A percentile compares a stretch with the other conserved stretches of the same genome.
Conservation (phyloP, 2,888 invertebrate genomes). For the Drymonia ruficornis region DNA sequence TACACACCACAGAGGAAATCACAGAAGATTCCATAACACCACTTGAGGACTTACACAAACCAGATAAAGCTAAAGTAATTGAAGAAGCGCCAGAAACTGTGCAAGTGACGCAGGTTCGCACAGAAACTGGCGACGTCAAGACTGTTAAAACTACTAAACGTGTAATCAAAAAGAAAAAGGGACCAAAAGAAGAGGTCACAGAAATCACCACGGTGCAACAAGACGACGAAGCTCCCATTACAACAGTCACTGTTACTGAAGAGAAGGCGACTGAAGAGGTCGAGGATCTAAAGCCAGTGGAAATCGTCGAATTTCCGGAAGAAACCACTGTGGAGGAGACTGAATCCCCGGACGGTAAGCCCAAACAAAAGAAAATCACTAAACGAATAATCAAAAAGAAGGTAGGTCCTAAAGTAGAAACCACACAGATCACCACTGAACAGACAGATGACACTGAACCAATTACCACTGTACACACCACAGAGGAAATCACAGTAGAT, state of each 20-base stretch:
- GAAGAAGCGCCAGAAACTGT: slow-evolving; percentile 34
- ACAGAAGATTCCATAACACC: slow-evolving; percentile 44
- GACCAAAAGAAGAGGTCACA: slow-evolving; percentile 30
- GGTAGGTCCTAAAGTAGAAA: slow-evolving; percentile 46
- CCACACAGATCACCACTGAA: slow-evolving; percentile 32
- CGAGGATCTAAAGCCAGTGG: slow-evolving; percentile 25
- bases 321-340: slow-evolving; percentile 55
- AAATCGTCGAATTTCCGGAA: slow-evolving; percentile 40
- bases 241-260: slow-evolving; percentile 12
- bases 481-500: slow-evolving; percentile 34
- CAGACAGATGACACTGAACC: slow-evolving; percentile 40
- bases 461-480: slow-evolving; percentile 46
- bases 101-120: slow-evolving; percentile 24
- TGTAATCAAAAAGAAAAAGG: slow-evolving; percentile 40
- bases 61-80: slow-evolving; percentile 40
- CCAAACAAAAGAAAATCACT: slow-evolving; percentile 50
- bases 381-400: slow-evolving; percentile 53
- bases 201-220: slow-evolving; percentile 26
- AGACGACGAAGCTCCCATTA: slow-evolving; percentile 25
- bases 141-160: slow-evolving; percentile 48
- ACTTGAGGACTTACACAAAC: slow-evolving; percentile 21
- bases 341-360: slow-evolving; percentile 40
- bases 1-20: slow-evolving; percentile 37
- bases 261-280: slow-evolving; percentile 6
- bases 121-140: slow-evolving; percentile 41